Conservation (phyloP, 2,888 invertebrate genomes). For the Heliconius charithonia region DNA sequence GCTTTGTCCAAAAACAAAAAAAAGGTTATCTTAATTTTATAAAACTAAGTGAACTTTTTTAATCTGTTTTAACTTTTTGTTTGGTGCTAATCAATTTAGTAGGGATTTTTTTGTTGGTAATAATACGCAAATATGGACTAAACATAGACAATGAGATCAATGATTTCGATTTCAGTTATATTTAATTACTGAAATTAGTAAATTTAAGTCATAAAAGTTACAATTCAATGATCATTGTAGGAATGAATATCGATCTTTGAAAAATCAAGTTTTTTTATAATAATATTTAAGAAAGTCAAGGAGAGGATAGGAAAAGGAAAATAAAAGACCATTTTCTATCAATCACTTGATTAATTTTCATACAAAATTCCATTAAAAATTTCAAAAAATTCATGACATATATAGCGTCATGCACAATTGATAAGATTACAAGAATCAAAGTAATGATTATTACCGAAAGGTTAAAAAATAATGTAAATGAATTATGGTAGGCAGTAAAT, state of each 20-base stretch:
- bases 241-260: not conserved
- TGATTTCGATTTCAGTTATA: not conserved
- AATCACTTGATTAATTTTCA: constrained; percentile 82
- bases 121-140: not conserved
- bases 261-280: not conserved
- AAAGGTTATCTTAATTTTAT: not conserved
- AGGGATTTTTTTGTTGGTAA: too few relatives aligned
- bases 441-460: constrained; percentile 73
- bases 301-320: constrained; percentile 42
- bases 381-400: constrained; percentile 82
- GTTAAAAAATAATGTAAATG: constrained; percentile 76
- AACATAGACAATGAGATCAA: not conserved
- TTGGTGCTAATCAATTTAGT: too few relatives aligned
- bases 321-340: constrained; percentile 75
- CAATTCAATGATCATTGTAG: not conserved
- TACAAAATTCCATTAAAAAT: constrained; percentile 84
- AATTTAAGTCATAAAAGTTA: not conserved
- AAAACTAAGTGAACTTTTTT: not conserved
- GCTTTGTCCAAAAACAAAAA: not conserved
- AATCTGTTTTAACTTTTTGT: not conserved
- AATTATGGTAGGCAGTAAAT: constrained; percentile 79
- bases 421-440: constrained; percentile 79
- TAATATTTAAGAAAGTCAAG: constrained; percentile 15
- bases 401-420: constrained; percentile 82
- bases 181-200: not conserved